phyloP scores from a whole-genome alignment of 2,797 vertebrate genomes.

The Poeciliopsis gracilis region DNA sequence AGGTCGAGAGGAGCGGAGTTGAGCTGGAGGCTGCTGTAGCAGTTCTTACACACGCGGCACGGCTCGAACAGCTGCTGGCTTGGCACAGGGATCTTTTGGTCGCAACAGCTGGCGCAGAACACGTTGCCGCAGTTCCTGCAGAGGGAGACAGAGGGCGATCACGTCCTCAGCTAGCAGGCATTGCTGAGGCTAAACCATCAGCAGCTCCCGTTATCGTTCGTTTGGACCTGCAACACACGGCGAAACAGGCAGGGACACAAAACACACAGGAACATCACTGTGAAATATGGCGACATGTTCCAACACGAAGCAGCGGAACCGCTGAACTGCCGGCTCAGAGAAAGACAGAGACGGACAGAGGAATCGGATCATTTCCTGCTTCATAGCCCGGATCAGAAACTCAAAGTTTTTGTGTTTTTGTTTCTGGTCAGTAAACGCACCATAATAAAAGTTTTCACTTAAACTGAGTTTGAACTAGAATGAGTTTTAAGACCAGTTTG shows the following conservation, averaged over 20 bases:
- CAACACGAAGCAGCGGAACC: slow-evolving; percentile 7
- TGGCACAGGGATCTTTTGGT: slow-evolving; percentile 98
- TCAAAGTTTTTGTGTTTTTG: not conserved
- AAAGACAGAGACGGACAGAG: not conserved
- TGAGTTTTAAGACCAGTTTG: not conserved
- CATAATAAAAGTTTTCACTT: not conserved
- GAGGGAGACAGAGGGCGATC: slow-evolving; percentile 32
- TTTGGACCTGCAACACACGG: slow-evolving; percentile 17
- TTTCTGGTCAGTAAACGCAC: not conserved
- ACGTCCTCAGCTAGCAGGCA: slow-evolving; percentile 28
- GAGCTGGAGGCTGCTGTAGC: slow-evolving; percentile 90
- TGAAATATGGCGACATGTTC: slow-evolving; percentile 12
- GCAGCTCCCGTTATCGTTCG: not conserved
- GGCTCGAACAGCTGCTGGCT: slow-evolving; percentile 98
- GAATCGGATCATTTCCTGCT: not conserved
- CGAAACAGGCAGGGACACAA: slow-evolving; percentile 10
- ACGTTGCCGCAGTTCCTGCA: slow-evolving; percentile 97
- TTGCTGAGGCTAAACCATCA: not conserved
- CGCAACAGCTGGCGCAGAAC: slow-evolving; percentile 97
- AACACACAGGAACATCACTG: slow-evolving; percentile 1
- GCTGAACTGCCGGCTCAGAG: slow-evolving; percentile 28
- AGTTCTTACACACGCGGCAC: slow-evolving; percentile 92
- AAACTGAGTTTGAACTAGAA: not conserved
- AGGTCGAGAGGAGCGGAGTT: slow-evolving; percentile 82
- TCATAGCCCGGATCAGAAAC: not conserved